Evolutionary conservation across 2,888 invertebrate species (phyloP), one percentile per base, ranked within the genome.

Genomic region (Seira ritae): DNA sequence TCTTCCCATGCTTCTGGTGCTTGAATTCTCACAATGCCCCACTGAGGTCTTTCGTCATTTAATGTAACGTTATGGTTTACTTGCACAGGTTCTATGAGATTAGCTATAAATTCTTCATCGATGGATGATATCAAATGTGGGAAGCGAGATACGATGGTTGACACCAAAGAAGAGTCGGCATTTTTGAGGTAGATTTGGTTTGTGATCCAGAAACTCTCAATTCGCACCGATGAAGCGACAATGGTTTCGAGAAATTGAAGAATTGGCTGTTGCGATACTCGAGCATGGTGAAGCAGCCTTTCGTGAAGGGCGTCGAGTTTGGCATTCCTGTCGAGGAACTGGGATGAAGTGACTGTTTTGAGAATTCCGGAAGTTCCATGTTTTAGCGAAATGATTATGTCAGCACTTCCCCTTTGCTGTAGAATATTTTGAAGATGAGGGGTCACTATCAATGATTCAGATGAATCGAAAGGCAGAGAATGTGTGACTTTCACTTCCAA

Each of bases 101-200:
- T 22, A 10, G 77, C 75, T 31, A 75, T 50, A 23, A 67, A 31
- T 42, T 79, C 80, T 66, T 83, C 82, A 2, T 66, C 71, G 20
- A 85, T 73, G 15, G 50, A 31, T 24, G 83, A 55, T 2, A 85
- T 23, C 12, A 37, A 22, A 3, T 17, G 19, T 8, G 31, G 50
- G 20, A 65, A 22, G 6, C 67, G 22, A 8, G 19, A 1, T 1
- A 42, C 84, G 4, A 84, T 15, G 10, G 24, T 60, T 0, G 12
- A 6, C n/a, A 84, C 65, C 19, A 84, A 15, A 2, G 19, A 4
- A 0, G 12, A 0, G 17, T 74, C 75, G 0, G 84, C 84, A 24
- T 74, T 70, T 22, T 50, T 65, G 0, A 84, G 22, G 62, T 74
- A 79, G 23, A 84, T 70, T 67, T 84, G 79, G 46, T 84, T 84